phyloP scores from a whole-genome alignment of 2,113 vertebrate species.

The Platysternon megacephalum region DNA sequence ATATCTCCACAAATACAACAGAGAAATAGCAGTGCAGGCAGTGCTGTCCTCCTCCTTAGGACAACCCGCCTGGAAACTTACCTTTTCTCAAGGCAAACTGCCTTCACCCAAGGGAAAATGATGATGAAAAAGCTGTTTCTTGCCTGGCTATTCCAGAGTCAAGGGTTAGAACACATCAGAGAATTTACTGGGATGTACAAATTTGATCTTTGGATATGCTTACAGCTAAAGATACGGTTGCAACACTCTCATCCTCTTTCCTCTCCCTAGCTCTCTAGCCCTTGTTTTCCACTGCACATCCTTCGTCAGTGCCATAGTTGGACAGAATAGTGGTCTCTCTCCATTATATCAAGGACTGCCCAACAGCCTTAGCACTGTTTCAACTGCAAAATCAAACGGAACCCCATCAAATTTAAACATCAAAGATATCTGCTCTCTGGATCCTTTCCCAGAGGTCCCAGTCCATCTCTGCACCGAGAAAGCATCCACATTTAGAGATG shows the following conservation, averaged over 20 bases:
- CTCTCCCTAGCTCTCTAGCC: neutral
- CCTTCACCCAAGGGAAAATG: neutral
- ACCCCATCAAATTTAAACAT: neutral
- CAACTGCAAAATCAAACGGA: neutral
- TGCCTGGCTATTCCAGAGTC: constrained; percentile 6
- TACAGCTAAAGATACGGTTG: constrained; percentile 37
- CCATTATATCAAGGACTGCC: neutral
- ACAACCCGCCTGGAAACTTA: neutral
- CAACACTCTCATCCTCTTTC: neutral
- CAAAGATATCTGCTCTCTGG: neutral
- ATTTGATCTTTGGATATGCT: constrained; percentile 16
- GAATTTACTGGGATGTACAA: neutral
- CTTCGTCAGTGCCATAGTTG: neutral
- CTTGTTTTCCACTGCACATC: neutral
- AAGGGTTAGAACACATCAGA: constrained; percentile 4
- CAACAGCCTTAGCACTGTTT: neutral
- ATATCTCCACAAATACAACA: neutral
- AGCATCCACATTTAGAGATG: neutral
- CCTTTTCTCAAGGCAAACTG: neutral
- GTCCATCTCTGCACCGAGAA: neutral
- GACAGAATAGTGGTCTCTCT: neutral
- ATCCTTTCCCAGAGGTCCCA: neutral
- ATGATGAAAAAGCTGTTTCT: neutral
- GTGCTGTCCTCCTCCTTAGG: neutral
- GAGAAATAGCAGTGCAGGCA: neutral